Evolutionary conservation across 2,113 vertebrate genomes (phyloP).

Genomic region (Aleadryas rufinucha): DNA sequence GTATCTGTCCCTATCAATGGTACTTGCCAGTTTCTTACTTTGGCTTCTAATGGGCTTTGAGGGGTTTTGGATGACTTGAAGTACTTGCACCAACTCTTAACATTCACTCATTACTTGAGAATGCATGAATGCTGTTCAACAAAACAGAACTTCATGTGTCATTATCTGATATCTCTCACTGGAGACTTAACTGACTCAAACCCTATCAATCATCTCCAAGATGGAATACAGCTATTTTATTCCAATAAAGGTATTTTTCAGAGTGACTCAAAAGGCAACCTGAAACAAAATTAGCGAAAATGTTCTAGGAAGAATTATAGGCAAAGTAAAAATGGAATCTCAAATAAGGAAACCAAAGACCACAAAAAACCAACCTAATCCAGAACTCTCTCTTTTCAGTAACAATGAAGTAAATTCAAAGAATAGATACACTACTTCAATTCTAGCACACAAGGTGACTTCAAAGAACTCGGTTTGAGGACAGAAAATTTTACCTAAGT

Average conservation of each 20-base stretch:
- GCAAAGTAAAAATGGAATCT: neutral
- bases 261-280: neutral
- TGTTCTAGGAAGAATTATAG: neutral
- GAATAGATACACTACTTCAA: neutral
- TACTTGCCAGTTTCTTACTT: conserved; percentile 66
- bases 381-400: neutral
- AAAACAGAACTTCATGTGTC: neutral
- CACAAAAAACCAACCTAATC: neutral
- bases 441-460: neutral
- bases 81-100: conserved; percentile 51
- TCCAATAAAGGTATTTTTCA: neutral
- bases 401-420: neutral
- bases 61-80: conserved; percentile 62
- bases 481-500: neutral
- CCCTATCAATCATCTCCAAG: neutral
- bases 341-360: neutral
- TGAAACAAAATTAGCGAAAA: neutral
- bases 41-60: conserved; percentile 71
- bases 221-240: neutral
- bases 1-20: conserved; percentile 53
- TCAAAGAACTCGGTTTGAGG: neutral
- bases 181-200: neutral
- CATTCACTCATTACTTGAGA: conserved; percentile 31
- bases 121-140: neutral
- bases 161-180: neutral